Conservation (phyloP, 2,113 vertebrate genomes). For the Vulpes lagopus region DNA sequence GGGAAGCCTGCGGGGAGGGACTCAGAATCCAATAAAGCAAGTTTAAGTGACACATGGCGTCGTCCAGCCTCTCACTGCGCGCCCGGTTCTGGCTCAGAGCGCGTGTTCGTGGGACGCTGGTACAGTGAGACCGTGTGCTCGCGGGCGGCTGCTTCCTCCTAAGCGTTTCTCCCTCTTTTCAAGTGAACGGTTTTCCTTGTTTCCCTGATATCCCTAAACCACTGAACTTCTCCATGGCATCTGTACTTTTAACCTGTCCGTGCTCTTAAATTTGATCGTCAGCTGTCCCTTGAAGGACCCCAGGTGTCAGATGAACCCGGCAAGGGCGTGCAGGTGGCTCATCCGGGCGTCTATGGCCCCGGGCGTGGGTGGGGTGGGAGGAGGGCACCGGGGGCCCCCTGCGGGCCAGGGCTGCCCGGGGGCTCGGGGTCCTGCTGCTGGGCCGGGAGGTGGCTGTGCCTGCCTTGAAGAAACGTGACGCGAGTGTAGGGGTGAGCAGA, state of each 20-base stretch:
- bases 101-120: accelerated
- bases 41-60: too few relatives aligned
- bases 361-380: accelerated
- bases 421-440: neutral
- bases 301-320: neutral
- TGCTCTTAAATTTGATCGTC: neutral
- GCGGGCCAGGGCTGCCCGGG: neutral
- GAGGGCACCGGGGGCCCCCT: accelerated
- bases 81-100: too few relatives aligned
- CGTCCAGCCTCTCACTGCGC: accelerated
- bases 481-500: too few relatives aligned
- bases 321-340: too few relatives aligned
- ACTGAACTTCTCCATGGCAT: accelerated
- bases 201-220: accelerated
- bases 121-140: accelerated
- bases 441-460: accelerated
- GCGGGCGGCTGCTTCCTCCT: accelerated
- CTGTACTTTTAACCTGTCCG: accelerated
- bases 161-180: neutral
- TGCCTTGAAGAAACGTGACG: neutral
- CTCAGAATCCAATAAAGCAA: accelerated
- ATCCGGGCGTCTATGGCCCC: neutral
- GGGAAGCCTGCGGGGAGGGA: accelerated
- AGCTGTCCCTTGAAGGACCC: too few relatives aligned
- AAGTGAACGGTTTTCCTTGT: accelerated